phyloP scores from a whole-genome alignment of 2,888 invertebrate genomes.

The Nemotelus pantherinus region DNA sequence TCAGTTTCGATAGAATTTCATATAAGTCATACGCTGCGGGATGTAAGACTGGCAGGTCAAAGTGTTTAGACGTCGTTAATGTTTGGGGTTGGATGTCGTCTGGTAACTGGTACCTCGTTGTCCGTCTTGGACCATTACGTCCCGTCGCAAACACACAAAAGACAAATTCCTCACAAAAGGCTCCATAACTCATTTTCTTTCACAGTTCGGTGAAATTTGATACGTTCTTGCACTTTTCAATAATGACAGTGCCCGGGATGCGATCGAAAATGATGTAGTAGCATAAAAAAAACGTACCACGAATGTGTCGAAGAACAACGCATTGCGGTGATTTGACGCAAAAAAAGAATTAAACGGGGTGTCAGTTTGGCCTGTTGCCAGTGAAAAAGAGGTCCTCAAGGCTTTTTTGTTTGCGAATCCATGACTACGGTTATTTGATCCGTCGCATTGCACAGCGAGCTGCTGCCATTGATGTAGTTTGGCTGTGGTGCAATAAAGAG shows the following conservation, averaged over 20 bases:
- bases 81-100: constrained; percentile 26
- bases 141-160: neutral
- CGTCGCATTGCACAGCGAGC: neutral
- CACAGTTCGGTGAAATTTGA: constrained; percentile 29
- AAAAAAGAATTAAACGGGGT: neutral
- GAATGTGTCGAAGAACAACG: constrained; percentile 14
- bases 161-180: constrained; percentile 15
- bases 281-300: neutral
- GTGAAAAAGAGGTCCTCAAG: constrained; percentile 24
- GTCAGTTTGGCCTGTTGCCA: constrained; percentile 7
- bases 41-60: neutral
- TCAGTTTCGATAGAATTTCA: constrained; percentile 6
- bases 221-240: constrained; percentile 30
- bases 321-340: neutral
- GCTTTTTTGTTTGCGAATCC: constrained; percentile 20
- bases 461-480: neutral
- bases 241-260: constrained; percentile 24
- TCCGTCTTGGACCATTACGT: neutral
- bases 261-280: neutral
- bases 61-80: constrained; percentile 31
- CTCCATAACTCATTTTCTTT: constrained; percentile 33
- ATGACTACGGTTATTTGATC: constrained; percentile 7
- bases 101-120: neutral
- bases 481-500: constrained; percentile 29
- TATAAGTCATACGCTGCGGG: constrained; percentile 10